Conservation (phyloP, 92 coral and sea anemone genomes). For the Siderastrea siderea region DNA sequence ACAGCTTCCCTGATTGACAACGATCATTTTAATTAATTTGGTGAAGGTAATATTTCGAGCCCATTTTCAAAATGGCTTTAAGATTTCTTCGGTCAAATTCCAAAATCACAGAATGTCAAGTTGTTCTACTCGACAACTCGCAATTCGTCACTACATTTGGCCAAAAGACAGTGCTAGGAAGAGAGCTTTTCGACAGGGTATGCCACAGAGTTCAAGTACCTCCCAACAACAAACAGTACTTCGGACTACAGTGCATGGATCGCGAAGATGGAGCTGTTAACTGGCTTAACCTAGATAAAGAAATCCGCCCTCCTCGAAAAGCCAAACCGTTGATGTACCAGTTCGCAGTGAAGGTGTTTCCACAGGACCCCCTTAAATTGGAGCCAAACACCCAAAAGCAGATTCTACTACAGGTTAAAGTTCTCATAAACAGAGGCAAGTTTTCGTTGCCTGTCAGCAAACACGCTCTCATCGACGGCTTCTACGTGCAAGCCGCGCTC, state of each 20-base stretch:
- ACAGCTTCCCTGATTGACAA: too few relatives aligned
- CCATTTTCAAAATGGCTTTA: conserved; percentile 22
- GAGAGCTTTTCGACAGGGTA: conserved; percentile 70
- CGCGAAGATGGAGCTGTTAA: conserved; percentile 86
- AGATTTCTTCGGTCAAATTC: conserved; percentile 42
- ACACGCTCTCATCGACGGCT: conserved; percentile 91
- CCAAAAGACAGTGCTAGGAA: conserved; percentile 56
- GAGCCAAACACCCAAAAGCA: conserved; percentile 56
- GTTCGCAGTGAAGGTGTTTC: conserved; percentile 89
- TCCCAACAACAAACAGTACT: conserved; percentile 65
- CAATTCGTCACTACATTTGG: conserved; percentile 70
- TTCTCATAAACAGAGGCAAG: conserved; percentile 84
- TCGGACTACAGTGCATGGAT: conserved; percentile 89
- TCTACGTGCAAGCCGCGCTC: conserved; percentile 90
- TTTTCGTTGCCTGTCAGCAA: conserved; percentile 67
- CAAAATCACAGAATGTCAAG: conserved; percentile 67
- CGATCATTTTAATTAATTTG: too few relatives aligned
- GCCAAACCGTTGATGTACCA: conserved; percentile 73
- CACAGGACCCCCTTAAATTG: conserved; percentile 73
- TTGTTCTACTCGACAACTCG: conserved; percentile 86
- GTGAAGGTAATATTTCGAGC: neutral
- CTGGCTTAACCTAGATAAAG: conserved; percentile 84
- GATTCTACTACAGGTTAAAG: conserved; percentile 78
- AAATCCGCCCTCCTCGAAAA: conserved; percentile 62
- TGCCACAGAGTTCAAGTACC: conserved; percentile 83